Evolutionary conservation across 2,113 vertebrate species (phyloP).

Genomic region (Mesembrinibis cayennensis): DNA sequence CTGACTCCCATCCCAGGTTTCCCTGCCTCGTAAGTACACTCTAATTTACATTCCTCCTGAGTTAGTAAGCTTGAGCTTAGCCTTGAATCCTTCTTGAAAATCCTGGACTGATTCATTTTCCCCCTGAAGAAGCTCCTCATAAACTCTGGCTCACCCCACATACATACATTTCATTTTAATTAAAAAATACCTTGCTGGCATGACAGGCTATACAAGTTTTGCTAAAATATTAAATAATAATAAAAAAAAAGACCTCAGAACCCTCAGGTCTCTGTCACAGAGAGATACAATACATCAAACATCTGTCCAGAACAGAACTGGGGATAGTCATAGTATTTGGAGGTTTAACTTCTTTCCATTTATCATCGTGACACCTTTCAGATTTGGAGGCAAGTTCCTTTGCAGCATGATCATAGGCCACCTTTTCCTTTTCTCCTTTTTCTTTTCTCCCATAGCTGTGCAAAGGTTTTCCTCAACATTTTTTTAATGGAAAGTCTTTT

Average conservation of each 20-base stretch:
- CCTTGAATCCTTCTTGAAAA: slow-evolving; percentile 47
- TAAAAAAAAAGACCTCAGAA: background rate
- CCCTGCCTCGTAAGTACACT: background rate
- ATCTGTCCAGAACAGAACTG: slow-evolving; percentile 56
- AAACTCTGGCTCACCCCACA: slow-evolving; percentile 67
- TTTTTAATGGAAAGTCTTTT: background rate
- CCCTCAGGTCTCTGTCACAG: slow-evolving; percentile 61
- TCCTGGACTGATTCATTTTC: slow-evolving; percentile 60
- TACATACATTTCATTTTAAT: slow-evolving; percentile 66
- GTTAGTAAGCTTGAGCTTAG: slow-evolving; percentile 46
- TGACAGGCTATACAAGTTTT: slow-evolving; percentile 60
- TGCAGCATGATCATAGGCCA: background rate
- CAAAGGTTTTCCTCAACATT: background rate
- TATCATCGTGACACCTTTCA: slow-evolving; percentile 11
- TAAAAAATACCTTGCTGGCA: slow-evolving; percentile 68
- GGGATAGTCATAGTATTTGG: slow-evolving; percentile 22
- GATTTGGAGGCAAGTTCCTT: slow-evolving; percentile 41
- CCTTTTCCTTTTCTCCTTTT: slow-evolving; percentile 4
- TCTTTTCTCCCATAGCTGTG: background rate
- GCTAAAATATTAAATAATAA: slow-evolving; percentile 61
- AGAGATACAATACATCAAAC: slow-evolving; percentile 63
- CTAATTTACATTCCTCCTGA: slow-evolving; percentile 51
- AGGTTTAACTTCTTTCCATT: slow-evolving; percentile 52
- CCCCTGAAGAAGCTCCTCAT: slow-evolving; percentile 65
- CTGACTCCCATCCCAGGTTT: slow-evolving; percentile 8